Percentiles rank a stretch among this genome's conserved stretches.
Conservation (phyloP, 1,140 invertebrate genomes). For the Leptestheria dahalacensis region DNA sequence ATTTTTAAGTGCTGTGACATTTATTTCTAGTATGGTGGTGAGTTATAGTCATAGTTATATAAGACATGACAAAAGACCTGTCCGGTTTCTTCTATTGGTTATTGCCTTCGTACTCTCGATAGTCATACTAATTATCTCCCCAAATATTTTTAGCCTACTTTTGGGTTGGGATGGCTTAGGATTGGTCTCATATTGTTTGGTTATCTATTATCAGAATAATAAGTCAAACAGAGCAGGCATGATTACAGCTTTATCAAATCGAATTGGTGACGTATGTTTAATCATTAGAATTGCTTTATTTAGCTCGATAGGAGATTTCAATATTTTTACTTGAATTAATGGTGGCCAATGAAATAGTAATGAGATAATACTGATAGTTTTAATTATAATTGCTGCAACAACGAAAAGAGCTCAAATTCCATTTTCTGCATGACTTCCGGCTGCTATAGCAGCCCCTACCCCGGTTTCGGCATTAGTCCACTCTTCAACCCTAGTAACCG, state of each 20-base stretch:
- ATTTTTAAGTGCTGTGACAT: constrained; percentile 21
- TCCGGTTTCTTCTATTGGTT: constrained; percentile 41
- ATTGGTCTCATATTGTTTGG: constrained; percentile 45
- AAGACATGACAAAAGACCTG: constrained; percentile 30
- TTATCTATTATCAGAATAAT: constrained; percentile 45
- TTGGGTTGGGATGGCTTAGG: constrained; percentile 51
- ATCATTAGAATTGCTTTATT: constrained; percentile 36
- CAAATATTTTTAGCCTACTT: constrained; percentile 48
- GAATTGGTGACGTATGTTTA: constrained; percentile 40
- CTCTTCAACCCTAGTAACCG: constrained; percentile 55
- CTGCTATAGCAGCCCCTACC: constrained; percentile 49
- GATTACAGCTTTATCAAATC: constrained; percentile 44
- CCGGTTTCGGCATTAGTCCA: constrained; percentile 53
- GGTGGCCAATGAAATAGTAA: too few relatives aligned
- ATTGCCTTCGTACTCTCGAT: constrained; percentile 48
- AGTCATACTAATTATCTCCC: constrained; percentile 46
- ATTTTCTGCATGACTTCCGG: constrained; percentile 50
- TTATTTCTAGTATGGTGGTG: constrained; percentile 45
- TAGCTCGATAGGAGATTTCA: neutral
- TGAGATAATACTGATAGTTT: constrained; percentile 24
- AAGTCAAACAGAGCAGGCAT: constrained; percentile 43
- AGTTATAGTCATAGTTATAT: constrained; percentile 43
- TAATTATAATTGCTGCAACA: constrained; percentile 34
- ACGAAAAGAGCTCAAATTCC: constrained; percentile 59
- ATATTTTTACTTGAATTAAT: constrained; percentile 36